Evolutionary conservation across 23 tunicate species (phyloP).

Genomic region (Halocynthia roretzi): DNA sequence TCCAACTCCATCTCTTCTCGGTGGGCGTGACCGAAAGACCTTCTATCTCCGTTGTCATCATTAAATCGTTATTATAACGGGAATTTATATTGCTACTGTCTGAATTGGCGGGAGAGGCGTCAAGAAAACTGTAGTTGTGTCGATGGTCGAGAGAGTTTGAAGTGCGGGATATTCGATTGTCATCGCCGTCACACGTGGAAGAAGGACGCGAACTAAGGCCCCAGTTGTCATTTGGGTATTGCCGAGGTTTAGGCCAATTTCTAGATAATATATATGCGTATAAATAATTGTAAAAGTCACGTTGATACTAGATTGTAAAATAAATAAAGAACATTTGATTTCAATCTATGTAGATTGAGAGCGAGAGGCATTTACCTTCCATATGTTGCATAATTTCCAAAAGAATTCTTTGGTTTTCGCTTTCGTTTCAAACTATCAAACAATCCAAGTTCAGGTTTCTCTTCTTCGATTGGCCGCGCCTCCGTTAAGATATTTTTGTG

Average conservation of each 20-base stretch:
- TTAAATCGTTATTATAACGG: conserved; percentile 5
- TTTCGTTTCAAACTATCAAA: conserved; percentile 19
- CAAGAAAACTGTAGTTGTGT: not conserved
- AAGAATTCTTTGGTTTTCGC: conserved; percentile 14
- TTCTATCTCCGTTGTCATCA: conserved; percentile 20
- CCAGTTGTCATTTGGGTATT: not conserved
- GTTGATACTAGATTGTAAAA: too few relatives aligned
- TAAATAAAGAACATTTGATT: too few relatives aligned
- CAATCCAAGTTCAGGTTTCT: conserved; percentile 9
- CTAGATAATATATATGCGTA: too few relatives aligned
- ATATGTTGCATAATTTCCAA: conserved; percentile 7
- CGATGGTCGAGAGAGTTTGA: not conserved
- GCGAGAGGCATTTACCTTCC: not conserved
- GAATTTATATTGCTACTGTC: conserved; percentile 7
- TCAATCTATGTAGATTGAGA: too few relatives aligned
- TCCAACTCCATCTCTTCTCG: conserved; percentile 21
- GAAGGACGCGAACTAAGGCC: conserved; percentile 38
- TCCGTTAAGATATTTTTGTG: conserved; percentile 39
- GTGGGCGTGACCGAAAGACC: not conserved
- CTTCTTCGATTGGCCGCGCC: conserved; percentile 11
- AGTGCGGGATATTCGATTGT: not conserved
- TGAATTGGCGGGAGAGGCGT: not conserved
- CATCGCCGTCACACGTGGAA: conserved; percentile 44
- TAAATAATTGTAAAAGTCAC: too few relatives aligned
- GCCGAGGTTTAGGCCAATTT: too few relatives aligned